phyloP scores from a whole-genome alignment of 2,797 vertebrate species.

The Pteropus rufus region DNA sequence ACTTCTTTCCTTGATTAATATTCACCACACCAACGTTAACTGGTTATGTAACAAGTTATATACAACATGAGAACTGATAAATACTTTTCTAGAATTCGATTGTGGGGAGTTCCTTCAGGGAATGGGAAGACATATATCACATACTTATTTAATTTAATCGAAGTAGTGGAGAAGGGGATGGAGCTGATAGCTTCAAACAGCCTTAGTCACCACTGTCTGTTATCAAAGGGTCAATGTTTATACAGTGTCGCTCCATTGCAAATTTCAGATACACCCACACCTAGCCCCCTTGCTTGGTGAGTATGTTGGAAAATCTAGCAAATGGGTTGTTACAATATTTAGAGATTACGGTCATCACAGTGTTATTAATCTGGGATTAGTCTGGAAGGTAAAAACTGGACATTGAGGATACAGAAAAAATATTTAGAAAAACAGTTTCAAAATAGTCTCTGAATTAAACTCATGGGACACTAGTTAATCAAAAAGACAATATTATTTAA shows the following conservation, averaged over 20 bases:
- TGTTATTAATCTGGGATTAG: neutral
- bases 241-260: neutral
- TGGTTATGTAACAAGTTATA: neutral
- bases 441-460: neutral
- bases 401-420: neutral
- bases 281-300: neutral
- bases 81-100: neutral
- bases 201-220: neutral
- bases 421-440: neutral
- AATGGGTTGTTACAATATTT: neutral
- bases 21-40: neutral
- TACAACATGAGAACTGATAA: neutral
- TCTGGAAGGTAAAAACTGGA: neutral
- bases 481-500: neutral
- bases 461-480: neutral
- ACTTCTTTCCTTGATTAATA: neutral
- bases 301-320: neutral
- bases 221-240: neutral
- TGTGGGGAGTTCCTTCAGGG: neutral
- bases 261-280: neutral
- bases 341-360: neutral
- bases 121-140: neutral
- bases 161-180: neutral
- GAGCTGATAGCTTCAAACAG: neutral
- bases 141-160: neutral